Conservation (phyloP, 2,113 vertebrate species). For the Gambusia affinis region DNA sequence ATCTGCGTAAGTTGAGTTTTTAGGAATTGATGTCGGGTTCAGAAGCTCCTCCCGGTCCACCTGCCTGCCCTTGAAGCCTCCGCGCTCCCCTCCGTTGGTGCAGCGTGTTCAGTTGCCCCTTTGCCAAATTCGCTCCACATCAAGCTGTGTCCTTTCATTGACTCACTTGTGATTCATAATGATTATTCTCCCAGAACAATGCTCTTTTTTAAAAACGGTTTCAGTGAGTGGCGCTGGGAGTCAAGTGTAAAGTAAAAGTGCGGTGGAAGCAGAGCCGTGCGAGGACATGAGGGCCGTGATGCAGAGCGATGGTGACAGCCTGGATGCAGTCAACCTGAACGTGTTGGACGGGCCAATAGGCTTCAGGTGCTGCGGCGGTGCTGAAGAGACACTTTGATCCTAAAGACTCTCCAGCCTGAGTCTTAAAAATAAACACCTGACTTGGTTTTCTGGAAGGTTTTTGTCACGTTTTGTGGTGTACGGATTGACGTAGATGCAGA, state of each 20-base stretch:
- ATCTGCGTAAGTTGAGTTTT: slow-evolving; percentile 12
- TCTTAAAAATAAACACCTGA: background rate
- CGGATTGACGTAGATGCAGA: background rate
- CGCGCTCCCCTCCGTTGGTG: slow-evolving; percentile 11
- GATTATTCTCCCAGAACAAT: background rate
- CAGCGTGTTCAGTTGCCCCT: slow-evolving; percentile 38
- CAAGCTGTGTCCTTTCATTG: slow-evolving; percentile 49
- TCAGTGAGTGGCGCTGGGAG: background rate
- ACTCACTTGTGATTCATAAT: slow-evolving; percentile 36
- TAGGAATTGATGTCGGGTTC: slow-evolving; percentile 19
- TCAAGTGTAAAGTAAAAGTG: slow-evolving; percentile 11
- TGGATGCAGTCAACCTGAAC: slow-evolving; percentile 29
- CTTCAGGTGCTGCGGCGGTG: background rate
- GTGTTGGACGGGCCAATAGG: slow-evolving; percentile 9
- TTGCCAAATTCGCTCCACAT: slow-evolving; percentile 22
- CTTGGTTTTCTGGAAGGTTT: background rate
- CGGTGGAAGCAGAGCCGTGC: background rate
- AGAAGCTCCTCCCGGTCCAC: slow-evolving; percentile 56
- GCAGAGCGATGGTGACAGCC: slow-evolving; percentile 16
- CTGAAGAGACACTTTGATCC: background rate
- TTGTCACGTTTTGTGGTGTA: background rate
- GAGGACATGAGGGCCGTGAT: background rate
- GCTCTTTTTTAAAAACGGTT: slow-evolving; percentile 10
- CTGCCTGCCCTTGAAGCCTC: slow-evolving; percentile 52
- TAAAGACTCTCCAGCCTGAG: background rate